Evolutionary conservation across 1,140 invertebrate genomes (phyloP), one percentile per base, ranked within the genome.

Genomic region (Euwallacea similis): DNA sequence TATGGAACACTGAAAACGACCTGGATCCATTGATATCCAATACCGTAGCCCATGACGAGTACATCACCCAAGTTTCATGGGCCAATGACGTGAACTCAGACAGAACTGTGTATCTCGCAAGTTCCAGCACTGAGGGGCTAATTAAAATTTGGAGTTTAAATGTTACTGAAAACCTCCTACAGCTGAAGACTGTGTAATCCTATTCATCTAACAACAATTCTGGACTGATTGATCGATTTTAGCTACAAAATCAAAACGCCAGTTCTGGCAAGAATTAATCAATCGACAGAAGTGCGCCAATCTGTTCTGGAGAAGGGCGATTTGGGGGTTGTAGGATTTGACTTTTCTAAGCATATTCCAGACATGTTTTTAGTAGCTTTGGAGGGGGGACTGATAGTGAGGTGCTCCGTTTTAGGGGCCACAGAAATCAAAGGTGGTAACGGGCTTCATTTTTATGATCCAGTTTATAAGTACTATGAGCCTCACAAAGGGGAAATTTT

Each of bases 351-450:
- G 67, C 76, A 78, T 67, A 44, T 73, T 7, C 75, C 74, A 3
- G 80, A 81, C 63, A 75, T 79, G 53, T 82, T 82, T 76, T 43
- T 81, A 13, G 75, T 81, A 11, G 81, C 75, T 4, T 70, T 74
- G 50, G 81, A 82, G 69, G 79, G 81, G 8, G 81, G 81, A 42
- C 58, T 77, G 11, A 62, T 81, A 13, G 74, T 77, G 15, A 75
- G 78, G 55, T 81, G 81, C 72, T 81, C 80, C 33, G 55, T 76
- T 11, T 58, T 78, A n/a, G 79, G 78, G 41, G 72, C 74, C 7
- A 77, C 72, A 21, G 56, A 73, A 70, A 66, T 81, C 7, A 77
- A 75, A 76, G 54, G 54, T 56, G 7, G 4, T 9, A 56, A 56
- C 2, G 54, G 16, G 8, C n/a, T 56, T n/a, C 16, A 3, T 4